Percentiles rank a stretch among this genome's conserved stretches.
Evolutionary conservation across 2,888 invertebrate species (phyloP).

Genomic region (Stramonita haemastoma): DNA sequence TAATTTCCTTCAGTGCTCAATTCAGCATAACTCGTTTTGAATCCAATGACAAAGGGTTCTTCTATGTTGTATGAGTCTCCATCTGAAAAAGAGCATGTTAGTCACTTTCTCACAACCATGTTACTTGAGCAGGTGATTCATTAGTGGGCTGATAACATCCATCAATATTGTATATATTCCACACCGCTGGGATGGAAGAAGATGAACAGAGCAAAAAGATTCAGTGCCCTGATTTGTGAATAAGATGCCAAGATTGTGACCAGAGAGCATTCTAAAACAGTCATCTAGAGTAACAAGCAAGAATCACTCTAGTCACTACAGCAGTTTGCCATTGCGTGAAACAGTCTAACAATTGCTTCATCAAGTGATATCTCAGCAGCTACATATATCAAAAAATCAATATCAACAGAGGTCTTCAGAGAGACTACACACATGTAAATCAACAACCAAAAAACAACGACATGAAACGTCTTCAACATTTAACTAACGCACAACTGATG

Average conservation of each 20-base stretch:
- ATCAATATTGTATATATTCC: not conserved
- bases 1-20: not conserved
- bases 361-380: conserved; percentile 2
- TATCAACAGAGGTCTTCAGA: not conserved
- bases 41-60: not conserved
- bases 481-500: not conserved
- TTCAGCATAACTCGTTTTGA: not conserved
- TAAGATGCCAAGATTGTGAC: not conserved
- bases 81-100: no score
- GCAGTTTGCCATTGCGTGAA: not conserved
- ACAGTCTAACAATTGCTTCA: not conserved
- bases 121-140: not conserved
- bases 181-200: no score
- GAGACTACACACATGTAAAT: not conserved
- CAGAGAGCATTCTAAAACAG: not conserved
- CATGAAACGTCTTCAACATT: not conserved
- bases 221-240: not conserved
- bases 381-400: not conserved
- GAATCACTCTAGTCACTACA: conserved; percentile 5
- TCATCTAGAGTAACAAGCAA: not conserved
- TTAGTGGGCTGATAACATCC: not conserved
- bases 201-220: not conserved
- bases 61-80: not conserved
- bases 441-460: not conserved
- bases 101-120: not conserved